These are phyloP conservation scores for Spicauda simplicius DNA, from an alignment of 2,888 invertebrate species.

Conservation along the genomic window DNA sequence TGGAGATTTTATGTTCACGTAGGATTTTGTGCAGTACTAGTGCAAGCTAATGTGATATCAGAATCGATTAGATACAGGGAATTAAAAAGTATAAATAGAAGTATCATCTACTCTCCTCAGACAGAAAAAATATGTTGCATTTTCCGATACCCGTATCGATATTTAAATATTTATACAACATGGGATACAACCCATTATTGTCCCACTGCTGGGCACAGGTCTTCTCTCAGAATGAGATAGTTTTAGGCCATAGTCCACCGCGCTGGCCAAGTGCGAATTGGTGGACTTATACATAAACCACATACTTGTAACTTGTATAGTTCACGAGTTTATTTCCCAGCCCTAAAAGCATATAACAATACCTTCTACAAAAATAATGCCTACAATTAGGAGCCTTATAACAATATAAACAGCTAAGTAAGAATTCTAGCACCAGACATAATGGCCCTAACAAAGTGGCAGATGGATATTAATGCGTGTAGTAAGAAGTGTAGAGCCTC, in stretches of 20 bases:
- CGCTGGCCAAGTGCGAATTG: too few species aligned
- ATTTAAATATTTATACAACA: too few species aligned
- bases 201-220: too few species aligned
- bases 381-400: constrained; percentile 32
- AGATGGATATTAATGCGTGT: constrained; percentile 32
- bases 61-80: background rate
- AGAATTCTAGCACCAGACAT: constrained; percentile 31
- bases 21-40: background rate
- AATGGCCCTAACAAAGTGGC: constrained; percentile 36
- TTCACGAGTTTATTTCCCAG: background rate
- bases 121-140: too few species aligned
- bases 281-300: background rate
- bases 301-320: background rate
- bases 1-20: constrained; percentile 33
- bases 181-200: too few species aligned
- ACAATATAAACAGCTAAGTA: constrained; percentile 27
- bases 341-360: constrained; percentile 15
- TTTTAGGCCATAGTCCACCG: too few species aligned
- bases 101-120: too few species aligned
- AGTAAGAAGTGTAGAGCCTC: constrained; percentile 35
- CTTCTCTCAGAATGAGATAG: too few species aligned
- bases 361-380: constrained; percentile 25
- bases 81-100: too few species aligned
- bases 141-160: too few species aligned
- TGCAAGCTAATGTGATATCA: background rate